Conservation (phyloP, 2,797 vertebrate species). For the Mastacembelus armatus region DNA sequence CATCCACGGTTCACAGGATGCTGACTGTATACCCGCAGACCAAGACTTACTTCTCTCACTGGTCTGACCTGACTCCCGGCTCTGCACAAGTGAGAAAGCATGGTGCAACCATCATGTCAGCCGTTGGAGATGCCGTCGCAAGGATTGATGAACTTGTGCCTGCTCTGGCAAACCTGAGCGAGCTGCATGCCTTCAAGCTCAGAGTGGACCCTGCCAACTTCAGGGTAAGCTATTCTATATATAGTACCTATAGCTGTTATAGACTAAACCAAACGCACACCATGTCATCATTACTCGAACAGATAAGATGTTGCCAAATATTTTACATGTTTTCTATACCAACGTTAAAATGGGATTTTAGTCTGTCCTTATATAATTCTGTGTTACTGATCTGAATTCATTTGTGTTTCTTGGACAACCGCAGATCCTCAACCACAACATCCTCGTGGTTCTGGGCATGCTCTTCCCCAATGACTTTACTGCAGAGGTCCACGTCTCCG, state of each 20-base stretch:
- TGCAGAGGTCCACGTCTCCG: constrained; percentile 77
- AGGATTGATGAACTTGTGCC: constrained; percentile 73
- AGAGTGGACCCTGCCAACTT: constrained; percentile 84
- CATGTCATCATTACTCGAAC: no score
- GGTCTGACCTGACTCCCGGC: constrained; percentile 65
- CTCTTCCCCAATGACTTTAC: constrained; percentile 72
- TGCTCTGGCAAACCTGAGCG: constrained; percentile 73
- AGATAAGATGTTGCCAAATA: no score
- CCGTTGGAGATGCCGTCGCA: constrained; percentile 68
- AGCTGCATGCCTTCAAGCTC: constrained; percentile 82
- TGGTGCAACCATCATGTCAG: constrained; percentile 69
- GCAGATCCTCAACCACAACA: constrained; percentile 83
- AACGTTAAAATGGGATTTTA: no score
- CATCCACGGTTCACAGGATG: constrained; percentile 65
- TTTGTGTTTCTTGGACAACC: constrained; percentile 5
- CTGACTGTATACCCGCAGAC: constrained; percentile 78
- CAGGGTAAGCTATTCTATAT: constrained; percentile 71
- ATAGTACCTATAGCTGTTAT: no score
- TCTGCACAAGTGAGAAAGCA: constrained; percentile 77
- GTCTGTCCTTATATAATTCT: no score
- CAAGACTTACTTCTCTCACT: constrained; percentile 64
- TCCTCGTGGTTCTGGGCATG: constrained; percentile 80
- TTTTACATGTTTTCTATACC: no score
- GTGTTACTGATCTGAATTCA: background rate
- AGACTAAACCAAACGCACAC: no score